phyloP scores from a whole-genome alignment of 2,888 invertebrate species.

The Spisula solida region DNA sequence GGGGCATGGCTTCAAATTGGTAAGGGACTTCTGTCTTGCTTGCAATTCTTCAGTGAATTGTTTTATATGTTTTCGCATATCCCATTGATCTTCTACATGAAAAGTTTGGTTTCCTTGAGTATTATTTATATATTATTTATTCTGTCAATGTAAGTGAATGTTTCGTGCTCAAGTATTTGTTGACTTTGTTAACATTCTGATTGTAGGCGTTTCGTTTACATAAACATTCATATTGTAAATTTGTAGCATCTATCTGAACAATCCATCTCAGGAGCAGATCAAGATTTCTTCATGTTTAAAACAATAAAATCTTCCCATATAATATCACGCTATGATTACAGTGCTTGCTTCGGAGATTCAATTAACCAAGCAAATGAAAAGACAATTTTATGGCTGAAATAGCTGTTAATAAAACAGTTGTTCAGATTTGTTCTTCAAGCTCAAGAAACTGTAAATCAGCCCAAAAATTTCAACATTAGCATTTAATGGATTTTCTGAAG shows the following conservation, averaged over 20 bases:
- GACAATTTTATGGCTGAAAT: slow-evolving; percentile 24
- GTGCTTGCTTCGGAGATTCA: slow-evolving; percentile 7
- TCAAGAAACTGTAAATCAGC: slow-evolving; percentile 10
- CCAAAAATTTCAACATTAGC: slow-evolving; percentile 25
- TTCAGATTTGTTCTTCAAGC: slow-evolving; percentile 16
- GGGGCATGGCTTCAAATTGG: too few relatives aligned
- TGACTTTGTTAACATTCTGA: too few relatives aligned
- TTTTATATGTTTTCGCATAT: too few relatives aligned
- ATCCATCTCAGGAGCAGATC: slow-evolving; percentile 4
- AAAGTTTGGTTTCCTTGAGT: too few relatives aligned
- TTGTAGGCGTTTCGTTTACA: too few relatives aligned
- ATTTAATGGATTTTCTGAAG: slow-evolving; percentile 13
- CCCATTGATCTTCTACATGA: too few relatives aligned
- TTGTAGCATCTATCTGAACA: neutral
- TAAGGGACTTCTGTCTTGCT: too few relatives aligned
- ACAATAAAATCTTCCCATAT: slow-evolving; percentile 21
- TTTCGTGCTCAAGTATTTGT: too few relatives aligned
- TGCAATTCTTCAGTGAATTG: too few relatives aligned
- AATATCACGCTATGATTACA: slow-evolving; percentile 1
- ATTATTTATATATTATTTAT: too few relatives aligned
- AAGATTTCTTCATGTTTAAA: slow-evolving; percentile 2
- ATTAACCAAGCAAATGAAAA: slow-evolving; percentile 15
- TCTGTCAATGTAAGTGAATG: too few relatives aligned
- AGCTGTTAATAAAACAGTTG: slow-evolving; percentile 17
- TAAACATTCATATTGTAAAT: neutral